Conservation (phyloP, 2,113 vertebrate species). For the Neolamprologus devosi region DNA sequence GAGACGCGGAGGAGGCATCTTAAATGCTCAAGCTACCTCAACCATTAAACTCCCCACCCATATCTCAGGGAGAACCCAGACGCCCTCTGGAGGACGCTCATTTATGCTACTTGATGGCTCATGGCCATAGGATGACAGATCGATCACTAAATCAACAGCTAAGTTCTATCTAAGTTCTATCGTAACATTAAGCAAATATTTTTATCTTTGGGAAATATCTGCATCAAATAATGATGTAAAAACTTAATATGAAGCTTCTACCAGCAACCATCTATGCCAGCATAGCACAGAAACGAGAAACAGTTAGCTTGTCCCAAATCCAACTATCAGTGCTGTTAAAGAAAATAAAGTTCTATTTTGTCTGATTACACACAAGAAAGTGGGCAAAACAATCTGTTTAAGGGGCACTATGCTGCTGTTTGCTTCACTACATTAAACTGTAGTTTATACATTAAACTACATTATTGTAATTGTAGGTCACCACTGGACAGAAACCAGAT, state of each 20-base stretch:
- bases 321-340: not conserved
- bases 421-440: not conserved
- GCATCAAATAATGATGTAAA: not conserved
- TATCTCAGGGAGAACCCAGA: not conserved
- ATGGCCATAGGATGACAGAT: not conserved
- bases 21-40: not conserved
- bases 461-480: not conserved
- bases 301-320: not conserved
- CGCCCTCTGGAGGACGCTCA: not conserved
- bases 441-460: not conserved
- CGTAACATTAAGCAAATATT: not conserved
- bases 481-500: not conserved
- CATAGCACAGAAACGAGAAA: not conserved
- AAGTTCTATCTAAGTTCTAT: not conserved
- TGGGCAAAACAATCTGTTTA: not conserved
- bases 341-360: not conserved
- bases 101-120: not conserved
- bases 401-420: not conserved
- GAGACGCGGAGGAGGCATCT: not conserved
- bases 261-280: not conserved
- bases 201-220: not conserved
- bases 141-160: not conserved
- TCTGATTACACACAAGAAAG: not conserved
- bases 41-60: not conserved
- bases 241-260: not conserved